phyloP scores from a whole-genome alignment of 2,797 vertebrate species.

The Chaenodraco wilsoni region DNA sequence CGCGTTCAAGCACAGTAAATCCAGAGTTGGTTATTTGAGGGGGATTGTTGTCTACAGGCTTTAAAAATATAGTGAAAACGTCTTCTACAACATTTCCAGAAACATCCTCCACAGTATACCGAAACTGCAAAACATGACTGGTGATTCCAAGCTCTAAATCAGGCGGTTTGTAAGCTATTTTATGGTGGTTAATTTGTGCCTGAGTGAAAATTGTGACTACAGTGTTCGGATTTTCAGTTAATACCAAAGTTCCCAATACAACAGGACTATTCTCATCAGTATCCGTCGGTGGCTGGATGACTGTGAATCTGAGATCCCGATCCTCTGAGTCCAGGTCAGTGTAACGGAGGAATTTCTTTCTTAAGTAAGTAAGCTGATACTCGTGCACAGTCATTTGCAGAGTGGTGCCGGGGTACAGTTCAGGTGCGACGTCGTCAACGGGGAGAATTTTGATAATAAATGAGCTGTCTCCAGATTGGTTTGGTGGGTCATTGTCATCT shows the following conservation, averaged over 20 bases:
- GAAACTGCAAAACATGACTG: constrained; percentile 90
- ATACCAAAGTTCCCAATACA: constrained; percentile 86
- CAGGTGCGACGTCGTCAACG: constrained; percentile 91
- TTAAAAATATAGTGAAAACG: constrained; percentile 90
- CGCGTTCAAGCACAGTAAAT: constrained; percentile 88
- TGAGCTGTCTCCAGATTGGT: constrained; percentile 87
- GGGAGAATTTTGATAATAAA: constrained; percentile 92
- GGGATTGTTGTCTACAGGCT: constrained; percentile 95
- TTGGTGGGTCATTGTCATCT: constrained; percentile 96
- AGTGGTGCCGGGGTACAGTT: constrained; percentile 86
- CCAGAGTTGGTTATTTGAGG: constrained; percentile 95
- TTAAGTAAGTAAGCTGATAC: constrained; percentile 90
- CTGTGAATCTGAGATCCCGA: constrained; percentile 89
- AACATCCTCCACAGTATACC: constrained; percentile 90
- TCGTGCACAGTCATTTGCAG: constrained; percentile 93
- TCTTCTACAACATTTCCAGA: constrained; percentile 88
- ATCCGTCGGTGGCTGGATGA: constrained; percentile 89
- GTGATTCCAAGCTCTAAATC: constrained; percentile 94
- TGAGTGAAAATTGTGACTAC: constrained; percentile 92
- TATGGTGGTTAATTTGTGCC: constrained; percentile 97
- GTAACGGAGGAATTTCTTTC: constrained; percentile 92
- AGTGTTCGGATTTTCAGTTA: constrained; percentile 89
- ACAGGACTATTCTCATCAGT: constrained; percentile 91
- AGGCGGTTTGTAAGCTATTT: constrained; percentile 93
- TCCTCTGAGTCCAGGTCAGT: constrained; percentile 95